Percentiles rank a stretch among this genome's conserved stretches.
These are phyloP conservation scores for Amphiprion ocellaris DNA, from an alignment of 2,113 vertebrate species.

Conservation along the genomic window DNA sequence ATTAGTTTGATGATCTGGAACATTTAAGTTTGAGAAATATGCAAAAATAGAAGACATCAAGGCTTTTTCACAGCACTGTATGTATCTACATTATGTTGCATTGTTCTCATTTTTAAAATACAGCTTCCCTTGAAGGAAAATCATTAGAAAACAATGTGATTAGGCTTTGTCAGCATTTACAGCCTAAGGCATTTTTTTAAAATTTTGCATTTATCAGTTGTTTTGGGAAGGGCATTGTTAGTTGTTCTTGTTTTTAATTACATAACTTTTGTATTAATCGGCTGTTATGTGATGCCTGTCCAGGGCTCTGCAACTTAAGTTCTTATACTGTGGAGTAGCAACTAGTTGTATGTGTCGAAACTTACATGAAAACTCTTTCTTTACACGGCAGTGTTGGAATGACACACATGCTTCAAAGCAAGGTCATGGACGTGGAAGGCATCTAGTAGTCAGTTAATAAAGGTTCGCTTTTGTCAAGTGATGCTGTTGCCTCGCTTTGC, in stretches of 20 bases:
- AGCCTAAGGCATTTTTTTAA: too few species aligned
- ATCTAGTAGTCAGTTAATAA: slow-evolving; percentile 23
- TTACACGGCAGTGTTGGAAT: slow-evolving; percentile 19
- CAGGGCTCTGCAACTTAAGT: not conserved
- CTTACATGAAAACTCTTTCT: slow-evolving; percentile 29
- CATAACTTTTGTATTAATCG: not conserved
- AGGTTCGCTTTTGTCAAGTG: slow-evolving; percentile 18
- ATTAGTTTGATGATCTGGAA: too few species aligned
- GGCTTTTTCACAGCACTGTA: not conserved
- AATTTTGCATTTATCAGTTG: not conserved
- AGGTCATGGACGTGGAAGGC: slow-evolving; percentile 20
- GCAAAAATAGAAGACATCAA: too few species aligned
- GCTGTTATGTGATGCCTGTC: not conserved
- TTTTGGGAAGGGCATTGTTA: not conserved
- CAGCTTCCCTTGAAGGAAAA: too few species aligned
- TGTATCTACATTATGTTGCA: not conserved
- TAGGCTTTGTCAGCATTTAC: too few species aligned
- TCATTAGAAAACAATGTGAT: too few species aligned
- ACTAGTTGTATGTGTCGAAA: slow-evolving; percentile 3
- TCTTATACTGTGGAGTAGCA: not conserved
- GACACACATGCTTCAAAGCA: slow-evolving; percentile 41
- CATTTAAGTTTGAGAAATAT: too few species aligned
- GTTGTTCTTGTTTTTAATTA: not conserved
- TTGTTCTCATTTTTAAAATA: too few species aligned
- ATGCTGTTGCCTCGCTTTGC: slow-evolving; percentile 2